Evolutionary conservation across 1,140 invertebrate species (phyloP), one percentile per base, ranked within the genome.

Genomic region (Episyrphus balteatus): DNA sequence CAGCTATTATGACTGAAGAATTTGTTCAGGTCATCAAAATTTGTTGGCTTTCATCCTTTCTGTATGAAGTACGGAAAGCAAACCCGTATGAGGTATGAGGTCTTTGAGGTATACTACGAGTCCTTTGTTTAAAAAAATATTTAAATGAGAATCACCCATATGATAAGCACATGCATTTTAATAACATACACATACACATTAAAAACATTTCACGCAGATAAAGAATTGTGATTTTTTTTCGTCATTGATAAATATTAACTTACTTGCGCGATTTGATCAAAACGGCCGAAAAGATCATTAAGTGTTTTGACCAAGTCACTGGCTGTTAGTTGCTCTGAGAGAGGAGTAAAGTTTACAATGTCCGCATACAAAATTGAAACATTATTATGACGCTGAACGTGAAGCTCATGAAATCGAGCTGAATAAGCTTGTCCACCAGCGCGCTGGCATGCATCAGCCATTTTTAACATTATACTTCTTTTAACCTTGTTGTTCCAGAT

Each of bases 301-400:
- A 98, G 72, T 0, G 92, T 92, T 70, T 86, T 86, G 1, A 98
- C 95, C 13, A 98, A 71, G 67, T 98, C 92, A 7, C 91, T 92
- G 13, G 95, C 92, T 21, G 87, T 89, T 45, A 96, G 78, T 57
- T 88, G 80, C 51, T 93, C 92, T 0, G 92, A 94, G 5, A 98
- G 72, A 1, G 89, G 88, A 1, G 95, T 98, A 64, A 98, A 98
- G 68, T 96, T 96, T 34, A 97, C 94, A 51, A 98, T 98, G 61
- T 98, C 95, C 0, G 95, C 95, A 71, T 97, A 98, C 10, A 98
- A 73, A 55, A 98, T 97, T 61, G 92, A 96, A 54, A 98, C 94
- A 66, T 94, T 94, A 61, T 96, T 93, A 66, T 98, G 91, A n/a
- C 91, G 74, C 60, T 96, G 90, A 10, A 98, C 92, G 70, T 97